phyloP scores from a whole-genome alignment of 1,140 invertebrate genomes.

The Drosophila leontia region DNA sequence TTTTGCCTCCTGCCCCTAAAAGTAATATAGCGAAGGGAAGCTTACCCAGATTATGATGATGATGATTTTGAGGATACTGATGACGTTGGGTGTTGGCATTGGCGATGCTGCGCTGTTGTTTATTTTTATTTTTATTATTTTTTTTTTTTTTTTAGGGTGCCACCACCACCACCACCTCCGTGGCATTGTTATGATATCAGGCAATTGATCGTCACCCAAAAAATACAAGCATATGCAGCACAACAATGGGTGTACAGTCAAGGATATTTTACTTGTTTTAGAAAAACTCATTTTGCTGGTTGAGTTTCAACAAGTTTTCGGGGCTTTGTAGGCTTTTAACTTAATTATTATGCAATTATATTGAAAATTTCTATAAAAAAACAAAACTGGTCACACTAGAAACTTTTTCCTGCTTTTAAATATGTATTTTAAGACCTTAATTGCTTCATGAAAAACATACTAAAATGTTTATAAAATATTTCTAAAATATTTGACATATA shows the following conservation, averaged over 20 bases:
- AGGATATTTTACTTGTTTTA: background rate
- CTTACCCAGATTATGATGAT: background rate
- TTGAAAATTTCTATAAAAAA: background rate
- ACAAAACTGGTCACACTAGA: background rate
- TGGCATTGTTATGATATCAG: conserved; percentile 3
- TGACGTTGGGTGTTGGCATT: conserved; percentile 30
- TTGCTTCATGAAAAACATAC: background rate
- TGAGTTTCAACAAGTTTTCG: background rate
- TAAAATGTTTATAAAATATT: background rate
- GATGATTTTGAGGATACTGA: conserved; percentile 12
- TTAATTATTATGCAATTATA: background rate
- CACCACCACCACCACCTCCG: background rate
- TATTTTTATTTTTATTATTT: conserved; percentile 1
- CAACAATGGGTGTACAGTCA: conserved; percentile 7
- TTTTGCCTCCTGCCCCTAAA: conserved; percentile 15
- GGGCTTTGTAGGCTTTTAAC: background rate
- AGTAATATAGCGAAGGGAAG: conserved; percentile 1
- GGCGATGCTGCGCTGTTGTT: conserved; percentile 22
- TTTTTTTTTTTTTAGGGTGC: conserved; percentile 7
- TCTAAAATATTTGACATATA: background rate
- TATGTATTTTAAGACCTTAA: background rate
- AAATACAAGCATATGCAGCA: background rate
- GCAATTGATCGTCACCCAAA: conserved; percentile 1
- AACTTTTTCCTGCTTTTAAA: background rate
- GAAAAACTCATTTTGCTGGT: background rate